phyloP scores from a whole-genome alignment of 2,797 vertebrate species.

The Sebastes variabilis region DNA sequence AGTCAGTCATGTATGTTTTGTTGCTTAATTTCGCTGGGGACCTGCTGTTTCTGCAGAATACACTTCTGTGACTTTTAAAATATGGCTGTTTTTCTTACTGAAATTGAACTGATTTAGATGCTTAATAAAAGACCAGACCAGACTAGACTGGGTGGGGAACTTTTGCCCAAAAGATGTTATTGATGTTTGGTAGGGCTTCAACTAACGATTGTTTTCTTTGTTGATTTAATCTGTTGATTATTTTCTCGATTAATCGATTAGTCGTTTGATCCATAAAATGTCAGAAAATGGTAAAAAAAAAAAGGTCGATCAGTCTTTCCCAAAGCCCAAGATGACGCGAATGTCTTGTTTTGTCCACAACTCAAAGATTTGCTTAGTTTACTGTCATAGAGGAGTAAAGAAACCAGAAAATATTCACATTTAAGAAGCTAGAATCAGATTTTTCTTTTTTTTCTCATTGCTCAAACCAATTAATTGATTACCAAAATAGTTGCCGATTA shows the following conservation, averaged over 20 bases:
- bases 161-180: conserved; percentile 1
- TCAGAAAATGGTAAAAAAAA: background rate
- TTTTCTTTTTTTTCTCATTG: background rate
- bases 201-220: background rate
- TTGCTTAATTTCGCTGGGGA: conserved; percentile 30
- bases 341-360: too few relatives aligned
- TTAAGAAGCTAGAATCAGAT: background rate
- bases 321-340: too few relatives aligned
- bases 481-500: background rate
- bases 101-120: conserved; percentile 55
- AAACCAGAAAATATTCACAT: background rate
- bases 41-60: conserved; percentile 26
- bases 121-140: conserved; percentile 69
- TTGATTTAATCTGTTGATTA: background rate
- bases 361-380: too few relatives aligned
- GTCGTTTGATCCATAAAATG: background rate
- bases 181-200: background rate
- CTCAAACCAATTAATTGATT: background rate
- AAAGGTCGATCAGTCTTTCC: too few relatives aligned
- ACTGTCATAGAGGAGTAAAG: background rate
- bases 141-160: conserved; percentile 13
- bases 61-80: conserved; percentile 49
- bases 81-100: conserved; percentile 54
- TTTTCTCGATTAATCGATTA: background rate
- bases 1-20: conserved; percentile 11